Evolutionary conservation across 2,888 invertebrate species (phyloP), one percentile per base, ranked within the genome.

Genomic region (Temnothorax rugatulus): DNA sequence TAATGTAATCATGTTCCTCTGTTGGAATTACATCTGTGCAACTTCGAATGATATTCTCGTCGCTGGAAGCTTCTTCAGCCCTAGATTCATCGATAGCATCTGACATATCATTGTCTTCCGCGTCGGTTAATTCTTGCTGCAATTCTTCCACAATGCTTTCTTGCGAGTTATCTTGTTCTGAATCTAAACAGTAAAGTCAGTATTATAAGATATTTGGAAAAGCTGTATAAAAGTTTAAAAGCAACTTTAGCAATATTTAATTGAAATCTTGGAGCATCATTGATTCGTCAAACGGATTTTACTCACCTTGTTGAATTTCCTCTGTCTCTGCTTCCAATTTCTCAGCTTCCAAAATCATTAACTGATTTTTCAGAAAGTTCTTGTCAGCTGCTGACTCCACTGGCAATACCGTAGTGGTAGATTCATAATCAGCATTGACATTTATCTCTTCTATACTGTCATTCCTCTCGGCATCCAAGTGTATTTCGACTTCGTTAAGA

Each of bases 401-500:
- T 15, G 61, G 15, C 1, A 87, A 38, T 2, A 54, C 64, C 34
- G 88, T 87, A 0, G 76, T 57, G 0, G 85, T 68, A 50, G 77
- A 74, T 38, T 89, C 86, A 64, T 93, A 92, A 83, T 90, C 87
- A n/a, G 68, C 82, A 29, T 89, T 87, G 4, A 90, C 86, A 0
- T 82, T 87, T 5, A 90, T 77, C 2, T 83, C 88, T 4, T 77
- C 88, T 0, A 84, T 88, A 21, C 71, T 83, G 0, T 91, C 89
- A 63, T 85, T 87, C 57, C 87, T 87, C 7, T 92, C 92, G 0
- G 77, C 86, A 2, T 94, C 91, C 13, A 94, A 83, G 57, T 93
- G 92, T 66, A 94, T 93, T 75, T 94, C 94, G 0, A 93, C 94
- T 57, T 94, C 93, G 21, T 93, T 93, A 84, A 94, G 94, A 85